Percentiles rank a stretch among this genome's conserved stretches.
phyloP scores from a whole-genome alignment of 2,888 invertebrate species.

The Ophion slaviceki region DNA sequence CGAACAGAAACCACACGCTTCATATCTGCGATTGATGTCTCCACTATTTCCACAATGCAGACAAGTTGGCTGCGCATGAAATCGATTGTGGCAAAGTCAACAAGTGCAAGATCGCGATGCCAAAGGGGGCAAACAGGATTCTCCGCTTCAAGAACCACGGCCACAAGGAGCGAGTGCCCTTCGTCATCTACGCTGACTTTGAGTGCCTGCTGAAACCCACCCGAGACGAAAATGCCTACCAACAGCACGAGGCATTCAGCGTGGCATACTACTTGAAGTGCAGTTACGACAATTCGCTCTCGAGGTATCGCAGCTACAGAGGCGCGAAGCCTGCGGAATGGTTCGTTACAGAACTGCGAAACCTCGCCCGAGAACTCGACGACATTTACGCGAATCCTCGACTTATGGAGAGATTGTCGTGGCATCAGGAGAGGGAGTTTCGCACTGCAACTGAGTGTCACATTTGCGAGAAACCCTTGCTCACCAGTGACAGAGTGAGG shows the following conservation, averaged over 20 bases:
- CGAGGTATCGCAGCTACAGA: constrained; percentile 47
- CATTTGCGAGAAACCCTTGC: constrained; percentile 64
- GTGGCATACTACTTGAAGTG: constrained; percentile 45
- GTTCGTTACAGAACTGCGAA: constrained; percentile 42
- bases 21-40: constrained; percentile 39
- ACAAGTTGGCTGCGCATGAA: constrained; percentile 16
- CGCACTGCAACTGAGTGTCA: constrained; percentile 56
- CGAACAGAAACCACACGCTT: constrained; percentile 5
- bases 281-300: constrained; percentile 42
- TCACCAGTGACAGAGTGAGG: constrained; percentile 24
- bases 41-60: constrained; percentile 8
- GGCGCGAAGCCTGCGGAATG: constrained; percentile 51
- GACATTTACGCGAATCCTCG: constrained; percentile 6
- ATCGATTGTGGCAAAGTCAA: constrained; percentile 18
- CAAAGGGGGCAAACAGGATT: constrained; percentile 40
- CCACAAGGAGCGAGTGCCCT: constrained; percentile 55
- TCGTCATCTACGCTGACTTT: constrained; percentile 10
- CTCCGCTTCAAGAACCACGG: constrained; percentile 58
- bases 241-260: constrained; percentile 56
- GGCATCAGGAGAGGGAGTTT: constrained; percentile 36
- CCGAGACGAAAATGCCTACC: constrained; percentile 22
- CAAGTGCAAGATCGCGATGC: constrained; percentile 41
- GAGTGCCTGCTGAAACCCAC: constrained; percentile 56
- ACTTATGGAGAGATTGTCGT: constrained; percentile 44
- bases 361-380: constrained; percentile 26